A percentile compares a stretch with the other conserved stretches of the same genome.
Evolutionary conservation across 37 sponge, comb jelly and placozoan species (phyloP).

Genomic region (Chondrilla cf. caribensis): DNA sequence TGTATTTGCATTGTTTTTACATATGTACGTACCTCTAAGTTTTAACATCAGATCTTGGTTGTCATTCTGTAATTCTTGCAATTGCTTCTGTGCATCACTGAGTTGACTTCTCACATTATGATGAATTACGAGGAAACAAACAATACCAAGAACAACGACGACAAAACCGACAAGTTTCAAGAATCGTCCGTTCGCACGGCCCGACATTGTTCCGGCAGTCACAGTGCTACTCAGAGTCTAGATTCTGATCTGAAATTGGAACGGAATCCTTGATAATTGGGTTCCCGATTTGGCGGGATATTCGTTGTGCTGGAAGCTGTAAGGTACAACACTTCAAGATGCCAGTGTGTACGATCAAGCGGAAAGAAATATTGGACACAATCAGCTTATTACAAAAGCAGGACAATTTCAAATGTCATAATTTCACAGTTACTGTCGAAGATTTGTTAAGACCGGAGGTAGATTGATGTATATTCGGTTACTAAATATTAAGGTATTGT

Average conservation of each 20-base stretch:
- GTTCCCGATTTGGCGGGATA: background rate
- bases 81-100: background rate
- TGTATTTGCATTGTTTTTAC: no score
- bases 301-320: no score
- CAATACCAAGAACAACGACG: background rate
- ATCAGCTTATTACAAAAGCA: background rate
- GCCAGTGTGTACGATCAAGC: background rate
- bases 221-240: background rate
- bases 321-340: background rate
- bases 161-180: background rate
- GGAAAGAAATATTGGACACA: background rate
- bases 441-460: slow-evolving; percentile 12
- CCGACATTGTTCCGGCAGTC: background rate
- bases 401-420: background rate
- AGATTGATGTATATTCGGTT: background rate
- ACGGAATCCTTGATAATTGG: background rate
- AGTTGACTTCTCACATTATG: background rate
- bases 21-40: slow-evolving; percentile 3
- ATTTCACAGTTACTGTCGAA: background rate
- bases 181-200: background rate
- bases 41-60: background rate
- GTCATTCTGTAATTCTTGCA: background rate
- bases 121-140: background rate
- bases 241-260: background rate
- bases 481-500: background rate